phyloP scores from a whole-genome alignment of 2,797 vertebrate species.

The Hybognathus amarus region DNA sequence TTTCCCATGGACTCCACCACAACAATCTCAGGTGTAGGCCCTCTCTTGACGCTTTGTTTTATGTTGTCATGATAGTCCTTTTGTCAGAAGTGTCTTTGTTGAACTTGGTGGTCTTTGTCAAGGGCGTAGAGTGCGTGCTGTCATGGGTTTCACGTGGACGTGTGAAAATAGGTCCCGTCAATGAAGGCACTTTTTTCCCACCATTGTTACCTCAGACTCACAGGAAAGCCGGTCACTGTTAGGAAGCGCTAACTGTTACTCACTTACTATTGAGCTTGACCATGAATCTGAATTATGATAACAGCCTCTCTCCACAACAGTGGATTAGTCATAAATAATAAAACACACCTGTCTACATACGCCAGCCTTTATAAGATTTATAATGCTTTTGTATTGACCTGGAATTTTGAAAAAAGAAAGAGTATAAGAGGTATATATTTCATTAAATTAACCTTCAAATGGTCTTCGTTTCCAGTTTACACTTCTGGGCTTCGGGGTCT shows the following conservation, averaged over 20 bases:
- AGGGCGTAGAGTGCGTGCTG: constrained; percentile 62
- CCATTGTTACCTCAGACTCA: constrained; percentile 88
- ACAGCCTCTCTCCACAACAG: not conserved
- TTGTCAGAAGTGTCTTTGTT: constrained; percentile 21
- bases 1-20: constrained; percentile 17
- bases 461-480: too few relatives aligned
- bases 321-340: constrained; percentile 20
- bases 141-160: constrained; percentile 67
- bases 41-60: not conserved
- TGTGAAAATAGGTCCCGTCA: constrained; percentile 83
- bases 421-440: not conserved
- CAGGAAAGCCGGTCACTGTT: constrained; percentile 79
- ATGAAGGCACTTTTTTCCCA: constrained; percentile 86
- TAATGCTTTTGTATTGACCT: not conserved
- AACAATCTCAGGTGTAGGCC: not conserved
- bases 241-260: constrained; percentile 79
- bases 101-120: constrained; percentile 39
- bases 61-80: constrained; percentile 26
- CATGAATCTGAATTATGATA: constrained; percentile 39
- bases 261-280: constrained; percentile 62
- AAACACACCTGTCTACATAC: not conserved
- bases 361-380: not conserved
- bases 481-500: too few relatives aligned
- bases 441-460: too few relatives aligned
- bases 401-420: not conserved